phyloP scores from a whole-genome alignment of 2,888 invertebrate genomes.

The Trypoxylon attenuatum region DNA sequence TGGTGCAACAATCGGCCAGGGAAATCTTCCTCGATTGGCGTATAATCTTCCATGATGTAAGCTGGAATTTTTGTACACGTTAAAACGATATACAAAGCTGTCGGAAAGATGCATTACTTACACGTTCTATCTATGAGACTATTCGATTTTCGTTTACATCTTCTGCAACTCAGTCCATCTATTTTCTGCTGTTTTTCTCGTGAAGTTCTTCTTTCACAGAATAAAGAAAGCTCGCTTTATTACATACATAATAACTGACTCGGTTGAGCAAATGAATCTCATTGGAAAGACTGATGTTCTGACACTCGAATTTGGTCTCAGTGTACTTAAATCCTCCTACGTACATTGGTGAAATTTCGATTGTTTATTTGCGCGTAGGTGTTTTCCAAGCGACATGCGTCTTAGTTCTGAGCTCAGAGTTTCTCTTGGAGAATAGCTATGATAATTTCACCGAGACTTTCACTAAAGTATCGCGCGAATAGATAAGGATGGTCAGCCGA shows the following conservation, averaged over 20 bases:
- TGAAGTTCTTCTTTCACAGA: constrained; percentile 10
- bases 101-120: constrained; percentile 15
- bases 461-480: not conserved
- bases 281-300: too few relatives aligned
- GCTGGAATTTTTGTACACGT: constrained; percentile 22
- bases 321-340: too few relatives aligned
- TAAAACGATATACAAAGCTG: not conserved
- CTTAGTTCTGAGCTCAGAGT: not conserved
- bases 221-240: constrained; percentile 5
- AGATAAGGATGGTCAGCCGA: not conserved
- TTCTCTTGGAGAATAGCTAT: not conserved
- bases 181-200: constrained; percentile 14
- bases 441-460: not conserved
- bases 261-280: too few relatives aligned
- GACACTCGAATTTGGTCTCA: too few relatives aligned
- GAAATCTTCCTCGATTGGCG: constrained; percentile 88
- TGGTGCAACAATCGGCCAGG: constrained; percentile 87
- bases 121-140: constrained; percentile 7
- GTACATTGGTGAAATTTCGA: not conserved
- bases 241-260: too few relatives aligned
- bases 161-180: constrained; percentile 1
- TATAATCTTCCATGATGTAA: constrained; percentile 79
- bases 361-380: constrained; percentile 2
- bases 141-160: constrained; percentile 7
- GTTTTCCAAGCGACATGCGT: constrained; percentile 6